phyloP scores from a whole-genome alignment of 2,113 vertebrate species.

The Seriola dumerili region DNA sequence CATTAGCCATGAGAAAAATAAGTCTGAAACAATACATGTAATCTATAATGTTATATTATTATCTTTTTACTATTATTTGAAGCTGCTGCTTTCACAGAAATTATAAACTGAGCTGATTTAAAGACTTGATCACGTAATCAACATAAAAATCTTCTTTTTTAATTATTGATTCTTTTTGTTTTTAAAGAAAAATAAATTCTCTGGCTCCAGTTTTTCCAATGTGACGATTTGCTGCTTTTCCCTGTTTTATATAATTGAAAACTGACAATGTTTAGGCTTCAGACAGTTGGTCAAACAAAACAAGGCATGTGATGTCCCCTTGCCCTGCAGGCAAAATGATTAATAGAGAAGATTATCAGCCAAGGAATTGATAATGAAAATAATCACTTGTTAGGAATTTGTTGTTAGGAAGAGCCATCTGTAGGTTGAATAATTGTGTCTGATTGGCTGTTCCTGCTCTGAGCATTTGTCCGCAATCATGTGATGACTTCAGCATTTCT shows the following conservation, averaged over 20 bases:
- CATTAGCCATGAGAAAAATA: too few species aligned
- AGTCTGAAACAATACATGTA: too few species aligned
- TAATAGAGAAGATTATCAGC: too few species aligned
- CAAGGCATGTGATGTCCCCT: neutral
- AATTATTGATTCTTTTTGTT: neutral
- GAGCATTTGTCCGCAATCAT: too few species aligned
- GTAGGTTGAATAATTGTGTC: neutral
- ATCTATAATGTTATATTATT: too few species aligned
- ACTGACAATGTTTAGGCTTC: neutral
- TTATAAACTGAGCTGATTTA: neutral
- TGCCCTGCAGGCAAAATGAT: neutral
- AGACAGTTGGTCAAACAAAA: neutral
- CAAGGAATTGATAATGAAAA: neutral
- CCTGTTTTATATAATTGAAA: neutral
- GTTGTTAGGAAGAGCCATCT: too few species aligned
- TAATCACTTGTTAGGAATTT: too few species aligned
- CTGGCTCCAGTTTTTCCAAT: neutral
- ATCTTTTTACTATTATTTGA: too few species aligned
- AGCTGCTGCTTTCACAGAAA: too few species aligned
- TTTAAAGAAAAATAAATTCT: neutral
- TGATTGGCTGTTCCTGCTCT: neutral
- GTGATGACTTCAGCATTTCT: neutral
- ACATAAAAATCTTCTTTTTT: neutral
- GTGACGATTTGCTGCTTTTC: neutral
- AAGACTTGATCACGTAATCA: neutral